A percentile compares a stretch with the other conserved stretches of the same genome.
Conservation (phyloP, 2,797 vertebrate species). For the Zonotrichia albicollis region DNA sequence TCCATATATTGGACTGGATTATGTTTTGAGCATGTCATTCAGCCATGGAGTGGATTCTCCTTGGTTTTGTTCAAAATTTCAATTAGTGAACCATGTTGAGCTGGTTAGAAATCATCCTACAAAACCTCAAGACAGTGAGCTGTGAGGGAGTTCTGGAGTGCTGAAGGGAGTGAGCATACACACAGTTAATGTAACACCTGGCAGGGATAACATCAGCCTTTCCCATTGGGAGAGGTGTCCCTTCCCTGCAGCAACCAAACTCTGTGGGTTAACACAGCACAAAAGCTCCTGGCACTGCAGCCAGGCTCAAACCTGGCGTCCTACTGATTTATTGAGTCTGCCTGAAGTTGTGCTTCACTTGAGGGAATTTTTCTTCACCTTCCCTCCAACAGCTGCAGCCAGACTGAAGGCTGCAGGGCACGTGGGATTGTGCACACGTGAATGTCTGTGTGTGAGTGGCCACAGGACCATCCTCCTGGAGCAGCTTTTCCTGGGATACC, state of each 20-base stretch:
- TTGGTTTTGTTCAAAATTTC: background rate
- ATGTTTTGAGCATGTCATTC: background rate
- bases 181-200: background rate
- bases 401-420: background rate
- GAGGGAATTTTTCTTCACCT: background rate
- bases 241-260: background rate
- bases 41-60: background rate
- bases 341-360: background rate
- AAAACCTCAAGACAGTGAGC: background rate
- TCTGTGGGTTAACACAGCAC: background rate
- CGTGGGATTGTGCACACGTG: accelerated
- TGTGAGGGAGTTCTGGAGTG: background rate
- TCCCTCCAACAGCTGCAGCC: background rate
- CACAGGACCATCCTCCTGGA: background rate
- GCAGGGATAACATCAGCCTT: background rate
- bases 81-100: background rate
- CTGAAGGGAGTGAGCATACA: background rate
- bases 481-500: background rate
- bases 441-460: accelerated
- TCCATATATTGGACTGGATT: background rate
- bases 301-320: background rate
- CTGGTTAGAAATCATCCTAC: background rate
- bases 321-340: background rate
- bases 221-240: background rate
- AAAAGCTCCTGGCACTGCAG: background rate